Base-by-base conservation (phyloP, 2,797 vertebrate species). In the Vespertilio murinus region DNA sequence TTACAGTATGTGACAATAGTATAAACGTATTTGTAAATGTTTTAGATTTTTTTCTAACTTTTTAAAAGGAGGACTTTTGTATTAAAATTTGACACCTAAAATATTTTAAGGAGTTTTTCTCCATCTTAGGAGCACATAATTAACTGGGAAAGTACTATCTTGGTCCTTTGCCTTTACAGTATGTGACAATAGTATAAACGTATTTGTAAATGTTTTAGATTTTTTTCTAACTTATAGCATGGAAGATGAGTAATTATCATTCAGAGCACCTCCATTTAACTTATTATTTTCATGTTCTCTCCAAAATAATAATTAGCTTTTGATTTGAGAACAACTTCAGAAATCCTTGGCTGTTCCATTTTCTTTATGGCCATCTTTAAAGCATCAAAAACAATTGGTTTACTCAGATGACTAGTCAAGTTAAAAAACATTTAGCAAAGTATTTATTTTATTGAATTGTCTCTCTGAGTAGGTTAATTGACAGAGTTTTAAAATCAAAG, bases 191-290 rank as follows among this genome's bases (percentile, higher is more conserved):
- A 65, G 28, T 45, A 69, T 47, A 94, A 88, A 4, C 30, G 65
- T 61, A 17, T 93, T 95, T 96, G 18, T 94, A 81, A 93, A 59
- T 92, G 49, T 16, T 59, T 90, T 71, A 94, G n/a, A 65, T 69
- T 90, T 79, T 93, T 89, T 94, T 77, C 23, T 78, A 94, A 56
- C 0, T n/a, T 94, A 47, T 73, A 47, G 82, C 11, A 42, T 92
- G 54, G 35, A 45, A 95, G 70, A 86, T 74, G 45, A 78, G 4
- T 83, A 49, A 38, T 69, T 23, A 25, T 40, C 94, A 22, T 40
- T 79, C 38, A 84, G 90, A 81, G 22, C 40, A 87, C 33, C 9
- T 92, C n/a, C 71, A 52, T 80, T 85, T 94, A 77, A 56, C 22
- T 92, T 95, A 45, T 2, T 61, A 49, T 71, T 93, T 95, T 88